These are phyloP conservation scores for Aulostomus chinensis DNA, from an alignment of 2,797 vertebrate species.

Conservation along the genomic window DNA sequence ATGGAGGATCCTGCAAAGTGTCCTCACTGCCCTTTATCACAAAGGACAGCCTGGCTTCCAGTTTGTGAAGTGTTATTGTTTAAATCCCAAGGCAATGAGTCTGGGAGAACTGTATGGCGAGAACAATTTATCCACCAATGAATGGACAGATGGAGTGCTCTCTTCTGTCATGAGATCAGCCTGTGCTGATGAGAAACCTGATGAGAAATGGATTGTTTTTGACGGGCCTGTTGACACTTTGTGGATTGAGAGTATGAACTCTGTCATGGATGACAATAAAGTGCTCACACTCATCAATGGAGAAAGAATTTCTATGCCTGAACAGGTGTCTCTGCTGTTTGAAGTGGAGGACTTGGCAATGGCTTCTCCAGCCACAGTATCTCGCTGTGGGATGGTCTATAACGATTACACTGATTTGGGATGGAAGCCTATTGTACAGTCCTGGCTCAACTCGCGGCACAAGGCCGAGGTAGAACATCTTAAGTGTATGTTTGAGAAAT, in stretches of 20 bases:
- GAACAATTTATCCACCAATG: slow-evolving; percentile 86
- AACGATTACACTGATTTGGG: slow-evolving; percentile 85
- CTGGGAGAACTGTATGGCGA: slow-evolving; percentile 91
- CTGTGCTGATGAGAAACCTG: slow-evolving; percentile 88
- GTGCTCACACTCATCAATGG: slow-evolving; percentile 91
- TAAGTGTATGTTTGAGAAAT: slow-evolving; percentile 84
- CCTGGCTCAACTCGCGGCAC: slow-evolving; percentile 85
- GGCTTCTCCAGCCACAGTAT: slow-evolving; percentile 91
- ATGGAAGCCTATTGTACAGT: slow-evolving; percentile 88
- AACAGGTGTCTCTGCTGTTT: slow-evolving; percentile 92
- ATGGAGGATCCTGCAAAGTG: slow-evolving; percentile 84
- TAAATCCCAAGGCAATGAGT: slow-evolving; percentile 90
- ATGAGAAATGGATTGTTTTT: slow-evolving; percentile 94
- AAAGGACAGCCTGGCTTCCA: slow-evolving; percentile 77
- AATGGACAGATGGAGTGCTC: slow-evolving; percentile 89
- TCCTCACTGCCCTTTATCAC: slow-evolving; percentile 77
- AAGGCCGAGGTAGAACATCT: slow-evolving; percentile 84
- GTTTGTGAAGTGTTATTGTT: slow-evolving; percentile 82
- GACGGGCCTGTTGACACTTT: slow-evolving; percentile 92
- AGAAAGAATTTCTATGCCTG: slow-evolving; percentile 89
- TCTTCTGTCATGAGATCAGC: slow-evolving; percentile 87
- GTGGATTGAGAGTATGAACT: slow-evolving; percentile 96
- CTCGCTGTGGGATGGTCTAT: slow-evolving; percentile 92
- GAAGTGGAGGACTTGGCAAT: slow-evolving; percentile 89
- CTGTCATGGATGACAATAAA: slow-evolving; percentile 94